phyloP scores from a whole-genome alignment of 2,113 vertebrate species.

The Pseudopipra pipra region DNA sequence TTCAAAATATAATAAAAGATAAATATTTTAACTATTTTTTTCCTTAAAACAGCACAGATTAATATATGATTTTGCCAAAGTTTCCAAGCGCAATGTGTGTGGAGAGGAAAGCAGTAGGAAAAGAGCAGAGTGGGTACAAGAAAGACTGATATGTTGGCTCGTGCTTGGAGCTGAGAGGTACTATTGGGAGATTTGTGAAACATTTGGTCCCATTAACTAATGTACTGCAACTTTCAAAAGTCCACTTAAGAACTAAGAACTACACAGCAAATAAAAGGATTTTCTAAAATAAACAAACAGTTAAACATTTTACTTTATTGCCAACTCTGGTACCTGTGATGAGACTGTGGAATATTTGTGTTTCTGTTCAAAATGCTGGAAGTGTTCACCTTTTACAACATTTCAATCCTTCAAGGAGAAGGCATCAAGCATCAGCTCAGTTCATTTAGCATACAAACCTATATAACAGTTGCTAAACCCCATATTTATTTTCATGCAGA shows the following conservation, averaged over 20 bases:
- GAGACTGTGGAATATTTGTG: not conserved
- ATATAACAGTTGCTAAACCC: not conserved
- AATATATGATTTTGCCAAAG: not conserved
- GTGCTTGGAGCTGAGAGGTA: not conserved
- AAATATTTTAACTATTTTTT: not conserved
- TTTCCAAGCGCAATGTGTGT: not conserved
- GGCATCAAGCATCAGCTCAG: not conserved
- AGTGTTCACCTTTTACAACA: not conserved
- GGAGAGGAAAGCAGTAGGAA: not conserved
- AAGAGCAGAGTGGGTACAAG: not conserved
- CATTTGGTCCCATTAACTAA: not conserved
- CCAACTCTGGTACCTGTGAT: not conserved
- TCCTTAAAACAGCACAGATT: not conserved
- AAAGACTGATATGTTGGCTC: not conserved
- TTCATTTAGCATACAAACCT: not conserved
- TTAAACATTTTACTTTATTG: not conserved
- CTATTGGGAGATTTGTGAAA: not conserved
- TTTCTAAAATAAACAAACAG: not conserved
- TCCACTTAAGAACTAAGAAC: not conserved
- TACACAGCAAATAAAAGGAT: not conserved
- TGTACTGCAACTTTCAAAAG: not conserved
- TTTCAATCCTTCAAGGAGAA: not conserved
- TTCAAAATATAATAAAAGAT: not conserved
- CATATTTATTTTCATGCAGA: not conserved
- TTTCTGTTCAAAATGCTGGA: not conserved